These are phyloP conservation scores for Megalonaias nervosa DNA, from an alignment of 1,140 invertebrate genomes.

Conservation along the genomic window DNA sequence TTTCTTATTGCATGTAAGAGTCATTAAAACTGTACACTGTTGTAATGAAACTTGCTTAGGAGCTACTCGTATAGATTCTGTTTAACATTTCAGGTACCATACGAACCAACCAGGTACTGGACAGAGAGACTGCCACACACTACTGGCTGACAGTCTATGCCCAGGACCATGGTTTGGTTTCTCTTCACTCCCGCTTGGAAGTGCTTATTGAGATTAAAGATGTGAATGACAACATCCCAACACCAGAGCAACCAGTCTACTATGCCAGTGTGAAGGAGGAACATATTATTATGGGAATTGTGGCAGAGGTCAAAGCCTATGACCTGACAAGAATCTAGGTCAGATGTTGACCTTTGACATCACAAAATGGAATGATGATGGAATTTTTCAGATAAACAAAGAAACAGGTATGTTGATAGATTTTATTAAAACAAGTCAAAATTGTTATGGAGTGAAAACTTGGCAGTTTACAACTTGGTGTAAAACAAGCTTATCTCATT, in stretches of 20 bases:
- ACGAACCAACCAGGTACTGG: conserved; percentile 85
- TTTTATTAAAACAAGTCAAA: not conserved
- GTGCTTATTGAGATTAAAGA: conserved; percentile 92
- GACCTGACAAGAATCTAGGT: conserved; percentile 83
- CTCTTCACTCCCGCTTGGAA: conserved; percentile 78
- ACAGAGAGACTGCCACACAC: conserved; percentile 87
- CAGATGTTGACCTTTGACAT: conserved; percentile 84
- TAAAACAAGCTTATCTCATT: not conserved
- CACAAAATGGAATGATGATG: conserved; percentile 90
- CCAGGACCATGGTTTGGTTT: conserved; percentile 90
- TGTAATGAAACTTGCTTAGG: too few species aligned
- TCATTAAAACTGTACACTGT: too few species aligned
- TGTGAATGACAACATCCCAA: conserved; percentile 94
- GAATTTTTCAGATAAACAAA: conserved; percentile 90
- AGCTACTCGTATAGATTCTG: not conserved
- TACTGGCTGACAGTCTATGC: conserved; percentile 97
- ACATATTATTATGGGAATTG: conserved; percentile 78
- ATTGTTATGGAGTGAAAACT: not conserved
- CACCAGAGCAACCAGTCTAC: conserved; percentile 90
- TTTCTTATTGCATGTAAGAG: too few species aligned
- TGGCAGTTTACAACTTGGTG: not conserved
- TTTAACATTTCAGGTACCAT: conserved; percentile 83
- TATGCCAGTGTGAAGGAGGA: conserved; percentile 88
- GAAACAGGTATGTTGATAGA: conserved; percentile 80
- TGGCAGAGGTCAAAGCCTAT: conserved; percentile 82